Conservation (phyloP, 2,113 vertebrate genomes). For the Prietella phreatophila region DNA sequence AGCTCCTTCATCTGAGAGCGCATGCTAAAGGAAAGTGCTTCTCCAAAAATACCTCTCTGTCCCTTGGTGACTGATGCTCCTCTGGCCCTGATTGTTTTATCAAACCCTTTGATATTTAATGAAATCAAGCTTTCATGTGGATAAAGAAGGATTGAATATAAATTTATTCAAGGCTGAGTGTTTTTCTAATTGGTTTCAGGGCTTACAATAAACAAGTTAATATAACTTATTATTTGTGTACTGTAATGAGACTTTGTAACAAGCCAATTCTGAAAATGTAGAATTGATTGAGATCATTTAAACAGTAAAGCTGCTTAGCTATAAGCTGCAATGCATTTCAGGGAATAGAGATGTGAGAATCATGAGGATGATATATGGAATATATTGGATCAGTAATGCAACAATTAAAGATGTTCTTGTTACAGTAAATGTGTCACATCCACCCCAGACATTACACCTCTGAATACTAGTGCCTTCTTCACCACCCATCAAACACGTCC, state of each 20-base stretch:
- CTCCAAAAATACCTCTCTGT: constrained; percentile 48
- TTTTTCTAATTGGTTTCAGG: constrained; percentile 48
- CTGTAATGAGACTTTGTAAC: background rate
- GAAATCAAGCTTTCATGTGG: constrained; percentile 52
- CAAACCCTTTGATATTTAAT: constrained; percentile 57
- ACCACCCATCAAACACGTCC: background rate
- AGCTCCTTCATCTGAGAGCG: constrained; percentile 50
- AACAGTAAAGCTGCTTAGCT: background rate
- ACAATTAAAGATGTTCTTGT: background rate
- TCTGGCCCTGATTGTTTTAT: constrained; percentile 37
- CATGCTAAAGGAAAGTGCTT: constrained; percentile 33
- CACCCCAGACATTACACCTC: background rate
- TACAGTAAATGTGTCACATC: background rate
- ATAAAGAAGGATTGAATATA: constrained; percentile 46
- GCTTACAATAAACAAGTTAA: constrained; percentile 41
- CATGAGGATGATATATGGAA: background rate
- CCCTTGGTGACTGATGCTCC: constrained; percentile 37
- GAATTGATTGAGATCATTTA: background rate
- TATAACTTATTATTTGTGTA: background rate
- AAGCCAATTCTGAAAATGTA: background rate
- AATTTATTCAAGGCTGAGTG: constrained; percentile 45
- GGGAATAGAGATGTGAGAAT: background rate
- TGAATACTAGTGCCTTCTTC: background rate
- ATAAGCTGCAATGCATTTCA: background rate
- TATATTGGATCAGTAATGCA: background rate